Evolutionary conservation across 2,113 vertebrate species (phyloP).

Genomic region (Siniperca chuatsi): DNA sequence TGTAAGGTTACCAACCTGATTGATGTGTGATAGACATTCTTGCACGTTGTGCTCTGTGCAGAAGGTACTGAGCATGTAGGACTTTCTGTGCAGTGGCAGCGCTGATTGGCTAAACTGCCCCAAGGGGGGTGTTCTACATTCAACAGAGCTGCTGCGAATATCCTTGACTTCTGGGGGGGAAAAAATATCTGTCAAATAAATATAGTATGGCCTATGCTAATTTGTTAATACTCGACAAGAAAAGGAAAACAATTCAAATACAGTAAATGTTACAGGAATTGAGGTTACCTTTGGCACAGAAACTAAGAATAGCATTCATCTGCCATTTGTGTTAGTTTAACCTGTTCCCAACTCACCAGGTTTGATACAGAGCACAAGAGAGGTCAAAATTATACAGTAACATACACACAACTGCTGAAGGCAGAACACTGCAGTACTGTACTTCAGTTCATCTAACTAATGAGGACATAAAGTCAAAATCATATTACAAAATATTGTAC

Average conservation of each 20-base stretch:
- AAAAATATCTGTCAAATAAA: constrained; percentile 26
- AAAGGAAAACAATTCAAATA: not conserved
- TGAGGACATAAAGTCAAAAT: not conserved
- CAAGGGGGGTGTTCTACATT: constrained; percentile 87
- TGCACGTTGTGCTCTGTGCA: constrained; percentile 94
- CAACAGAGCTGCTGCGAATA: constrained; percentile 79
- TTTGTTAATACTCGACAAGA: not conserved
- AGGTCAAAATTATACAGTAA: constrained; percentile 3
- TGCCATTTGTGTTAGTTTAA: constrained; percentile 39
- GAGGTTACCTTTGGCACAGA: constrained; percentile 29
- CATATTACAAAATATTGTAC: not conserved
- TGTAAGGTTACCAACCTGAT: constrained; percentile 83
- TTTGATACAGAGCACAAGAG: constrained; percentile 10
- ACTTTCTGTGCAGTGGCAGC: constrained; percentile 83
- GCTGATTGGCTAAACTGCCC: constrained; percentile 85
- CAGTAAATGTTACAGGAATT: not conserved
- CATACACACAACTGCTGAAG: not conserved
- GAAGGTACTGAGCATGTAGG: constrained; percentile 87
- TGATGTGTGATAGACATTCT: constrained; percentile 92
- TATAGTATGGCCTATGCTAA: not conserved
- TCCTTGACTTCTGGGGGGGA: constrained; percentile 84
- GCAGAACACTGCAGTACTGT: not conserved
- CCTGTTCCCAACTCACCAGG: constrained; percentile 31
- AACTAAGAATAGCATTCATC: constrained; percentile 54
- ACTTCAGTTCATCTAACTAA: not conserved